A percentile compares a stretch with the other conserved stretches of the same genome.
Evolutionary conservation across 2,113 vertebrate species (phyloP).

Genomic region (Aviceda subcristata): DNA sequence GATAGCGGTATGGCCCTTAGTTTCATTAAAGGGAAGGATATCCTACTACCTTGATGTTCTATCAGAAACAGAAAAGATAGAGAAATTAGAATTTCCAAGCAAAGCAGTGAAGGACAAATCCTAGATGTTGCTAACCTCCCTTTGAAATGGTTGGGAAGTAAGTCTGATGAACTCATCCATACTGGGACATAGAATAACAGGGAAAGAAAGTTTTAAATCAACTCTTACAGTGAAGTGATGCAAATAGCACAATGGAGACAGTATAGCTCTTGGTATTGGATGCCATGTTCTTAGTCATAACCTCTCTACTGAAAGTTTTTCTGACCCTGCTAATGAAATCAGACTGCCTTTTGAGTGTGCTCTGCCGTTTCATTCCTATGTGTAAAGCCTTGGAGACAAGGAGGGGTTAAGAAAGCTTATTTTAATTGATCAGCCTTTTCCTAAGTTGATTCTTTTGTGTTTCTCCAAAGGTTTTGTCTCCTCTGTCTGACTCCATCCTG

Average conservation of each 20-base stretch:
- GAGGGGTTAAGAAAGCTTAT: background rate
- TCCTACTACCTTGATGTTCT: background rate
- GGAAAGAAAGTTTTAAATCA: background rate
- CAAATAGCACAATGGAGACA: background rate
- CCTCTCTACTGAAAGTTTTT: background rate
- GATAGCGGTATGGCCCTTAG: background rate
- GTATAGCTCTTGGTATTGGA: background rate
- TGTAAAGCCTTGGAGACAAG: background rate
- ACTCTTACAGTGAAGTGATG: background rate
- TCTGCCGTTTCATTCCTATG: background rate
- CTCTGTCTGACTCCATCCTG: slow-evolving; percentile 93
- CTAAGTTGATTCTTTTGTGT: background rate
- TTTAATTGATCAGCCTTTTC: background rate
- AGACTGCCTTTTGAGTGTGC: background rate
- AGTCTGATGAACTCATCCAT: background rate
- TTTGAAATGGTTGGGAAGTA: background rate
- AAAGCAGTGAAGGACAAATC: background rate
- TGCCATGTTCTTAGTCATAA: background rate
- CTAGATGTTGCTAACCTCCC: background rate
- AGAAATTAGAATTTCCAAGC: background rate
- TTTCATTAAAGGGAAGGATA: background rate
- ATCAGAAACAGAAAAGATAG: background rate
- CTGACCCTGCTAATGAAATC: background rate
- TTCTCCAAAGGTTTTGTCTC: slow-evolving; percentile 85
- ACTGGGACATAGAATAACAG: background rate